phyloP scores from a whole-genome alignment of 1,140 invertebrate genomes.

The Caenorhabditis remanei region DNA sequence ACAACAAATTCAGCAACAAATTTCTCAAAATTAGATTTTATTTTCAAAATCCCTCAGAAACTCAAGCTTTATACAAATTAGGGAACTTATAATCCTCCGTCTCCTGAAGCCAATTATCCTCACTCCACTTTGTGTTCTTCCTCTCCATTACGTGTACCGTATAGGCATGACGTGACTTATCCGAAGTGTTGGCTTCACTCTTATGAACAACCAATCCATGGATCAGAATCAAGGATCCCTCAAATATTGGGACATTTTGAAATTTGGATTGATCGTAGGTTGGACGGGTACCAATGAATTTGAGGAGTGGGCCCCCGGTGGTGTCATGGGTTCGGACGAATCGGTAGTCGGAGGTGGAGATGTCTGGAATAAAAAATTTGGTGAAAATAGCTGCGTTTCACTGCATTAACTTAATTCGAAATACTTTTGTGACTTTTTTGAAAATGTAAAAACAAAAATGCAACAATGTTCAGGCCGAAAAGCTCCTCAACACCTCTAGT shows the following conservation, averaged over 20 bases:
- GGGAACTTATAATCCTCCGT: conserved; percentile 73
- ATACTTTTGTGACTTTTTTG: too few relatives aligned
- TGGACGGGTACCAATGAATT: conserved; percentile 81
- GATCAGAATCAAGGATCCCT: too few relatives aligned
- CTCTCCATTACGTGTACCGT: conserved; percentile 94
- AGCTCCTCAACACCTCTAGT: too few relatives aligned
- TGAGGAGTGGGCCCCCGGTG: conserved; percentile 80
- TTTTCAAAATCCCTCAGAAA: too few relatives aligned
- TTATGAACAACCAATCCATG: conserved; percentile 94
- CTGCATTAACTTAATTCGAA: too few relatives aligned
- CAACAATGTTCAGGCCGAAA: too few relatives aligned
- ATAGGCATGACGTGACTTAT: conserved; percentile 89
- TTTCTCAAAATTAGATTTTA: too few relatives aligned
- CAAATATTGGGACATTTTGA: conserved; percentile 84
- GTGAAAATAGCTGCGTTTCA: too few relatives aligned
- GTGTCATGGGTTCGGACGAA: conserved; percentile 84
- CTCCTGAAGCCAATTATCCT: conserved; percentile 85
- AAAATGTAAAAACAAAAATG: too few relatives aligned
- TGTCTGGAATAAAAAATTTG: too few relatives aligned
- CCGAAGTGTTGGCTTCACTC: conserved; percentile 88
- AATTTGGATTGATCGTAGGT: conserved; percentile 86
- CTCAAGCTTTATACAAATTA: conserved; percentile 59
- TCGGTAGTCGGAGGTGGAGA: conserved; percentile 79
- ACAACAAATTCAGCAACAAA: too few relatives aligned
- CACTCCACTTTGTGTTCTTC: conserved; percentile 84